phyloP scores from a whole-genome alignment of 2,113 vertebrate species.

The Guaruba guarouba region DNA sequence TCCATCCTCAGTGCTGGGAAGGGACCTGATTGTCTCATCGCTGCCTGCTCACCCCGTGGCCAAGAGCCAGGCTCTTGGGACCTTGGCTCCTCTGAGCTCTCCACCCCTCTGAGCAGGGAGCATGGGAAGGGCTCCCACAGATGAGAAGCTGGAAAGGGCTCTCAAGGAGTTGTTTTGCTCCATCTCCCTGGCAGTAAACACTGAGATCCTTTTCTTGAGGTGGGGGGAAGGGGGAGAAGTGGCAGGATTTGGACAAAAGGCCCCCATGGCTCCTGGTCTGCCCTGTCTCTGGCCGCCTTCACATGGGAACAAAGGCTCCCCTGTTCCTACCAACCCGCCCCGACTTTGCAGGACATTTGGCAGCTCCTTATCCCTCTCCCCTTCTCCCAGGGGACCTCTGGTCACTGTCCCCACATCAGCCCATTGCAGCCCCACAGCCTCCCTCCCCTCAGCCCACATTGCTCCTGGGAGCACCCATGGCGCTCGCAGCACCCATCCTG shows the following conservation, averaged over 20 bases:
- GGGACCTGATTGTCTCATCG: accelerated
- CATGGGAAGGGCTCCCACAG: not conserved
- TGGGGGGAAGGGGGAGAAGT: not conserved
- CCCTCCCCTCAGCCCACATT: not conserved
- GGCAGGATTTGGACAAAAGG: slow-evolving; percentile 41
- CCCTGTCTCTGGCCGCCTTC: not conserved
- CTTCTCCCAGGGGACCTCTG: not conserved
- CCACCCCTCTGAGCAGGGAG: accelerated
- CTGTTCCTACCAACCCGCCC: slow-evolving; percentile 12
- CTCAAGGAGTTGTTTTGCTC: slow-evolving; percentile 3
- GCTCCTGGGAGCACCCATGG: not conserved
- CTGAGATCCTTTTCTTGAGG: not conserved
- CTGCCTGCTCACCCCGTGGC: accelerated
- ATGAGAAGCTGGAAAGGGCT: not conserved
- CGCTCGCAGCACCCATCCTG: not conserved
- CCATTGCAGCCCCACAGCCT: not conserved
- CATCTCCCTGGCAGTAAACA: not conserved
- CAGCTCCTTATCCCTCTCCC: not conserved
- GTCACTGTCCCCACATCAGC: not conserved
- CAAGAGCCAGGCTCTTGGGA: not conserved
- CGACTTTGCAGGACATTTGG: not conserved
- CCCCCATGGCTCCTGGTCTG: not conserved
- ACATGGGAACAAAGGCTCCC: not conserved
- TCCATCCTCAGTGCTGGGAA: accelerated
- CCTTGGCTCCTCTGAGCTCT: not conserved